Conservation (phyloP, 2,113 vertebrate species). For the Burhinus oedicnemus region DNA sequence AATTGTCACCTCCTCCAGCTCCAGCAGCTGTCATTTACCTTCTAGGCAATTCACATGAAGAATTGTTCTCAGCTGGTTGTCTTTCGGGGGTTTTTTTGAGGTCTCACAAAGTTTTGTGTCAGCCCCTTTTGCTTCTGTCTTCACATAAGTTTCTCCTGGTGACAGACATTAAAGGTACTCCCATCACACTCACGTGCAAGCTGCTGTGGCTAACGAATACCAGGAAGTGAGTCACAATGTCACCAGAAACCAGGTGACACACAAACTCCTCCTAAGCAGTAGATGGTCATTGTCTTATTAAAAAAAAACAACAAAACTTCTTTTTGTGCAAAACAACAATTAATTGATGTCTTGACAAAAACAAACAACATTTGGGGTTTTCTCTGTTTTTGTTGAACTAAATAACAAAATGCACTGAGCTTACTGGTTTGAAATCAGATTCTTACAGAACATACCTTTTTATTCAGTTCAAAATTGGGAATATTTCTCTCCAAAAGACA, state of each 20-base stretch:
- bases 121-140: neutral
- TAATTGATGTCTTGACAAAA: neutral
- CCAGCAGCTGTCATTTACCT: neutral
- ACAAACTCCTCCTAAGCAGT: neutral
- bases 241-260: neutral
- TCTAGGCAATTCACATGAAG: neutral
- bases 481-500: conserved; percentile 24
- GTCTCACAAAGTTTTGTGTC: neutral
- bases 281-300: neutral
- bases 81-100: neutral
- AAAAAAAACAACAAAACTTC: neutral
- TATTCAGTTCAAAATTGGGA: neutral
- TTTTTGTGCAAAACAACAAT: neutral
- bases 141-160: neutral
- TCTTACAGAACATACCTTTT: neutral
- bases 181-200: neutral
- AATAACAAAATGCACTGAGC: neutral
- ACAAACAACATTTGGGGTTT: neutral
- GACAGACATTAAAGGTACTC: neutral
- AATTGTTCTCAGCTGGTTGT: neutral
- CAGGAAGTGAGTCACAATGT: neutral
- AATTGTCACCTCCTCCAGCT: neutral
- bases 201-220: neutral
- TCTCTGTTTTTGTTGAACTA: neutral
- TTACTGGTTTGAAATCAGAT: neutral